These are phyloP conservation scores for Distichodus sexfasciatus DNA, from an alignment of 2,797 vertebrate genomes.

Conservation along the genomic window DNA sequence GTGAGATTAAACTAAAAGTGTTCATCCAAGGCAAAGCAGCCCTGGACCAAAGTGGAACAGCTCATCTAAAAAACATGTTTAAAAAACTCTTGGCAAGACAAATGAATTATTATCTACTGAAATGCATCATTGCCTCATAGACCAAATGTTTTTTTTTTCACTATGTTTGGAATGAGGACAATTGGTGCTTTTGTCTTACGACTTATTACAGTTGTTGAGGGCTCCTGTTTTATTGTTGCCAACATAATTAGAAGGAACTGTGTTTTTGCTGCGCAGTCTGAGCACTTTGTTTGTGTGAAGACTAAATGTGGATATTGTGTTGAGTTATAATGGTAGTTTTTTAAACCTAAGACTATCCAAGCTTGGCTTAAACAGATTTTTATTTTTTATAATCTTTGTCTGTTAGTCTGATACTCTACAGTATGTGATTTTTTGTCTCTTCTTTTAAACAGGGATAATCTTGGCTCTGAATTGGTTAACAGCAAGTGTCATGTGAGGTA, in stretches of 20 bases:
- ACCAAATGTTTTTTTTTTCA: neutral
- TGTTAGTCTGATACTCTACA: no score
- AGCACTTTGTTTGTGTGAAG: neutral
- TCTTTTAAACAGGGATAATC: constrained; percentile 58
- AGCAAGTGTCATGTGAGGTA: constrained; percentile 62
- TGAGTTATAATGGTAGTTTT: no score
- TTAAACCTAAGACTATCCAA: no score
- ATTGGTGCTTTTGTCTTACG: neutral
- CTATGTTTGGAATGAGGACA: constrained; percentile 1
- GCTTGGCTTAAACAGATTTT: no score
- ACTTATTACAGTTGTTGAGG: neutral
- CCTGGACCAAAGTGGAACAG: neutral
- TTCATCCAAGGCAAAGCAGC: neutral
- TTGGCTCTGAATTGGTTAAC: constrained; percentile 60
- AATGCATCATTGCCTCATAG: neutral
- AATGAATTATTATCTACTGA: neutral
- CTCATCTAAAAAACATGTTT: neutral
- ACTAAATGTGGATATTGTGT: neutral
- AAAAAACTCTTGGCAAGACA: constrained; percentile 2
- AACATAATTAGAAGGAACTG: neutral
- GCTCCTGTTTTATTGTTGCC: neutral
- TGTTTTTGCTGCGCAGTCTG: neutral
- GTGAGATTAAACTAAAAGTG: neutral
- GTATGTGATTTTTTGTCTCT: neutral
- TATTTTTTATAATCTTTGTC: no score